Evolutionary conservation across 2,113 vertebrate species (phyloP).

Genomic region (Numida meleagris): DNA sequence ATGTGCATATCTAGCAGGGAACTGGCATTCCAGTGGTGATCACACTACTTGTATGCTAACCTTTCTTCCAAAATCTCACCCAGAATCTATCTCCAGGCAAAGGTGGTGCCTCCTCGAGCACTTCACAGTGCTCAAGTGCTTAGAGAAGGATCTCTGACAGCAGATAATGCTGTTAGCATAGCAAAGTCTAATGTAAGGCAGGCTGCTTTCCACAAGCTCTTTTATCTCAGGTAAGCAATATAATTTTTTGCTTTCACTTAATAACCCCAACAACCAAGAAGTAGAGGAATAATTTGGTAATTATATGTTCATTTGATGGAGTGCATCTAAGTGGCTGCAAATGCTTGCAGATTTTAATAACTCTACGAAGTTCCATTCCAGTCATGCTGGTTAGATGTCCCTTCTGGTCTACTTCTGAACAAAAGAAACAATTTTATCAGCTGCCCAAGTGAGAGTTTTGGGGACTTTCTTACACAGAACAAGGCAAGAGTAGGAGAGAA

Average conservation of each 20-base stretch:
- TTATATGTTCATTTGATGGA: not conserved
- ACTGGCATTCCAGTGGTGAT: not conserved
- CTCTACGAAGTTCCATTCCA: not conserved
- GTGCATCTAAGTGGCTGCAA: not conserved
- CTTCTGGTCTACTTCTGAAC: not conserved
- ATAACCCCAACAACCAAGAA: not conserved
- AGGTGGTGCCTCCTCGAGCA: not conserved
- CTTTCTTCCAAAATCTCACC: constrained; percentile 33
- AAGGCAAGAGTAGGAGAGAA: constrained; percentile 26
- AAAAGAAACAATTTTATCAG: not conserved
- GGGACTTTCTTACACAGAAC: accelerated
- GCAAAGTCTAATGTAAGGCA: not conserved
- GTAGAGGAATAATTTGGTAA: not conserved
- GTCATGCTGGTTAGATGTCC: not conserved
- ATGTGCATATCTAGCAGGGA: not conserved
- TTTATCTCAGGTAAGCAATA: not conserved
- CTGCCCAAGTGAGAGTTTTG: not conserved
- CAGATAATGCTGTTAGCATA: not conserved
- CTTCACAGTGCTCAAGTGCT: not conserved
- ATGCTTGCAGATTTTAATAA: not conserved
- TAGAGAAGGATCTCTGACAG: not conserved
- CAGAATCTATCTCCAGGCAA: not conserved
- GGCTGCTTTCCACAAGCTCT: not conserved
- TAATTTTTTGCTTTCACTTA: not conserved
- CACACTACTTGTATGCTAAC: constrained; percentile 15